Evolutionary conservation across 2,797 vertebrate genomes (phyloP).

Genomic region (Poecilia gillii): DNA sequence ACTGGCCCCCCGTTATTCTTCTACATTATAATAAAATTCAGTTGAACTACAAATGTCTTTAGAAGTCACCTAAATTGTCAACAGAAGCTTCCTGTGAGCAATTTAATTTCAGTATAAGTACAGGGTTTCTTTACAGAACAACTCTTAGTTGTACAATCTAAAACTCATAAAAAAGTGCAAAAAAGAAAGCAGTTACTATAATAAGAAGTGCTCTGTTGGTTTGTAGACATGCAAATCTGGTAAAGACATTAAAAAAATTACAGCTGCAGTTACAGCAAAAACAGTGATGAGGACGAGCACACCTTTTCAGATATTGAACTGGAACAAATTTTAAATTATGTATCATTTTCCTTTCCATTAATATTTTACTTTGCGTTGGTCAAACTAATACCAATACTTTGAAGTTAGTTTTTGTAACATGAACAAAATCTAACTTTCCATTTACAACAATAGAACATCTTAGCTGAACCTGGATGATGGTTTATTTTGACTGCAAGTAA

Average conservation of each 20-base stretch:
- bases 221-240: no score
- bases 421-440: background rate
- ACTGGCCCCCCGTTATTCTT: background rate
- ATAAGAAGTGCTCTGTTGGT: no score
- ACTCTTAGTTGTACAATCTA: no score
- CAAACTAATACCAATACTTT: background rate
- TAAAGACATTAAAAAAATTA: no score
- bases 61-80: background rate
- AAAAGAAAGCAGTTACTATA: no score
- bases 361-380: background rate
- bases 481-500: constrained; percentile 55
- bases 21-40: background rate
- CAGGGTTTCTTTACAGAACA: background rate
- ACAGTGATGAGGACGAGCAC: background rate
- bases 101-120: background rate
- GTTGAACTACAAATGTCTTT: background rate
- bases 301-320: background rate
- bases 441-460: no score
- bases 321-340: background rate
- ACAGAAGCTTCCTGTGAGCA: background rate
- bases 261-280: no score
- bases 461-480: constrained; percentile 43
- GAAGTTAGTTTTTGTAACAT: background rate
- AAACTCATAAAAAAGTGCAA: no score
- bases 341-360: background rate